Base-by-base conservation (phyloP, 2,113 vertebrate genomes). In the Halcyon senegalensis region DNA sequence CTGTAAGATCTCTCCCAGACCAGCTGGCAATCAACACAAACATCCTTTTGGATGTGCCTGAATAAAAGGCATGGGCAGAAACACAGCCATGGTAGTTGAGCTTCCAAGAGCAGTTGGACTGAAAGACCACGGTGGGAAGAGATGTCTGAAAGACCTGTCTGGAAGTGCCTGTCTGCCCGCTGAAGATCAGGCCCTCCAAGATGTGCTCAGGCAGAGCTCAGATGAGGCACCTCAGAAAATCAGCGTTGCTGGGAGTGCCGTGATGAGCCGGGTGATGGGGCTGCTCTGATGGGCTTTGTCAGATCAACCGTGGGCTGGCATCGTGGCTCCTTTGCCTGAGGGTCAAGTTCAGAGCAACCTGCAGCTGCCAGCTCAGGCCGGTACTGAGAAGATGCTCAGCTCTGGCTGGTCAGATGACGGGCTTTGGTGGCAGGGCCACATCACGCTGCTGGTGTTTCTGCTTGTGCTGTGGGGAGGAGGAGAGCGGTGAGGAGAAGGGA, bases 351-450 rank as follows among this genome's bases (percentile, higher is more conserved):
- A 5, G 43, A 28, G 44, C 48, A 11, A 15, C 33, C 62, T 23
- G 74, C 11, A 44, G 63, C 46, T 25, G 46, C 28, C 68, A 13
- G 48, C 50, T 13, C 16, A 5, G 43, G 41, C 41, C 3, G 13
- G 63, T 5, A 1, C 16, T 1, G 6, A 50, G 53, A 39, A 13
- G 56, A 9, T 15, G 64, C 55, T 46, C 9, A 2, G 58, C 44
- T 35, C 63, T 24, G 63, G 50, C 17, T 3, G 0, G 4, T 46
- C 48, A 9, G 68, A 7, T 44, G 1, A 0, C 0, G 19, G 55
- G 64, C 31, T 30, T 23, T 2, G 60, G 39, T 18, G 70, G 6
- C 35, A 11, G 27, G 18, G 28, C 13, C 35, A 11, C 33, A 9
- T 14, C 76, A 16, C 5, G 3, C 43, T 11, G 33, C 63, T 8